A percentile compares a stretch with the other conserved stretches of the same genome.
Evolutionary conservation across 2,113 vertebrate species (phyloP).

Genomic region (Coreoperca whiteheadi): DNA sequence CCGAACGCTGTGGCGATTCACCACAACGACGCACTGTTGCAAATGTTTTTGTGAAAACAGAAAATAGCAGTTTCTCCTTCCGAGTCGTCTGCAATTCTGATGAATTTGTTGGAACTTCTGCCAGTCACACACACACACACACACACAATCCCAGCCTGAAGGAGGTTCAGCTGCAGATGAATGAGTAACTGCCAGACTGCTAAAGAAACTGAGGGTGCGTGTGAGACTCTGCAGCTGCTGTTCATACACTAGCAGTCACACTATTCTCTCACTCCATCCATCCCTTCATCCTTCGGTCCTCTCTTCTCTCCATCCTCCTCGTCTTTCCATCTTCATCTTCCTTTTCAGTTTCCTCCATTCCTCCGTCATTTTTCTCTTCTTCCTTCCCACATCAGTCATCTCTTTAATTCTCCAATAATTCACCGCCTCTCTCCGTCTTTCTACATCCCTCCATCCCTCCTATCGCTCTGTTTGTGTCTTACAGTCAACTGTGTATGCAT

Average conservation of each 20-base stretch:
- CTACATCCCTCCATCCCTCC: not conserved
- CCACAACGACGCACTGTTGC: not conserved
- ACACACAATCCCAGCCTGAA: constrained; percentile 30
- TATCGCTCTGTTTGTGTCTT: not conserved
- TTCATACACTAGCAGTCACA: constrained; percentile 28
- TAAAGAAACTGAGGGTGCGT: constrained; percentile 19
- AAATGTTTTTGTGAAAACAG: not conserved
- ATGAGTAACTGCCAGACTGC: constrained; percentile 38
- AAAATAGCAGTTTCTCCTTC: not conserved
- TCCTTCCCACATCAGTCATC: not conserved
- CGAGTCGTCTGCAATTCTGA: not conserved
- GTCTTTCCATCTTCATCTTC: not conserved
- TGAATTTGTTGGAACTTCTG: not conserved
- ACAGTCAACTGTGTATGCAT: not conserved
- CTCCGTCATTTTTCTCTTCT: not conserved
- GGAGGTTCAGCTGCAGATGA: constrained; percentile 57
- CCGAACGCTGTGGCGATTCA: not conserved
- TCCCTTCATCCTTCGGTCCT: not conserved
- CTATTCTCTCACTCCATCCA: not conserved
- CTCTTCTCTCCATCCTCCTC: not conserved
- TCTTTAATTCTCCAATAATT: too few species aligned
- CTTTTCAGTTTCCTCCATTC: not conserved
- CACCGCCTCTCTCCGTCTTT: not conserved
- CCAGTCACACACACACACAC: not conserved
- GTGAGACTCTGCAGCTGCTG: constrained; percentile 48